Percentiles rank a stretch among this genome's conserved stretches.
These are phyloP conservation scores for Ametastegia equiseti DNA, from an alignment of 2,888 invertebrate species.

Conservation along the genomic window DNA sequence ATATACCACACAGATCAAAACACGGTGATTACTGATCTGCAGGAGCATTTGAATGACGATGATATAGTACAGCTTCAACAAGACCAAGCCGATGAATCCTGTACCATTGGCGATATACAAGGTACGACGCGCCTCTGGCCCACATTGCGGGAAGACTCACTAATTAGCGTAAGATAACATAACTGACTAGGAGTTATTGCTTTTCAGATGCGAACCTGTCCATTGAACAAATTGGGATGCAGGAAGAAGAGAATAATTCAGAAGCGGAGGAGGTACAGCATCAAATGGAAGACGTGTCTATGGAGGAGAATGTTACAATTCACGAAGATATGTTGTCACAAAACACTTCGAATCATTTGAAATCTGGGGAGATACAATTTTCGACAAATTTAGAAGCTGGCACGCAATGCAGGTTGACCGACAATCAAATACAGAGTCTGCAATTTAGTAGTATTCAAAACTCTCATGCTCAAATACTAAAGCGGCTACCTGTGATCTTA, in stretches of 20 bases:
- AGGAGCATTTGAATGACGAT: constrained; percentile 12
- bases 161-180: not conserved
- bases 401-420: constrained; percentile 57
- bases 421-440: constrained; percentile 54
- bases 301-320: constrained; percentile 18
- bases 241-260: constrained; percentile 16
- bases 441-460: constrained; percentile 54
- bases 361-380: constrained; percentile 17
- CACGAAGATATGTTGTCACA: constrained; percentile 2
- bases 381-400: constrained; percentile 50
- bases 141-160: not conserved
- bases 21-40: constrained; percentile 52
- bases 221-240: constrained; percentile 1
- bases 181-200: not conserved
- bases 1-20: constrained; percentile 60
- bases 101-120: constrained; percentile 13
- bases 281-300: not conserved
- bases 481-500: constrained; percentile 64
- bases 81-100: constrained; percentile 9
- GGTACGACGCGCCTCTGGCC: not conserved
- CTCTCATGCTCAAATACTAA: constrained; percentile 64
- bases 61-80: constrained; percentile 26
- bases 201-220: constrained; percentile 28
- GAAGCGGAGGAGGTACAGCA: constrained; percentile 7
- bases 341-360: not conserved